These are phyloP conservation scores for Meliscaeva auricollis DNA, from an alignment of 2,888 invertebrate genomes.

Conservation along the genomic window DNA sequence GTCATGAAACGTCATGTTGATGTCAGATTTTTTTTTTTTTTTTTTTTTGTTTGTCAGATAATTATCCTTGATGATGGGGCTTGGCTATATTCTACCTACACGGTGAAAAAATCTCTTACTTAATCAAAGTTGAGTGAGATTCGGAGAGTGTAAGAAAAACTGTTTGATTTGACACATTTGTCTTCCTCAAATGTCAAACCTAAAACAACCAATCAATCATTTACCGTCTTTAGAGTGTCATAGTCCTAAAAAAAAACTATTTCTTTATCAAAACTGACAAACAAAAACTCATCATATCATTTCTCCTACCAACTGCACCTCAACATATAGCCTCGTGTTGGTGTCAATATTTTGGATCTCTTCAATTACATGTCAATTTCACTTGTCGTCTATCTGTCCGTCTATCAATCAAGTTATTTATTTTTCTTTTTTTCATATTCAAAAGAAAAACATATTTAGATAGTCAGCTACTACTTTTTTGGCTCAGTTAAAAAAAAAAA, in stretches of 20 bases:
- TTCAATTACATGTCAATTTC: constrained; percentile 74
- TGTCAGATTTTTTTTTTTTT: constrained; percentile 33
- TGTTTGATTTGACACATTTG: not conserved
- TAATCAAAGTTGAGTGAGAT: not conserved
- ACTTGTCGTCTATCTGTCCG: constrained; percentile 70
- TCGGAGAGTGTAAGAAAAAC: too few species aligned
- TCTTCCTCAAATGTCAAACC: not conserved
- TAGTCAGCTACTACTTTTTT: constrained; percentile 36
- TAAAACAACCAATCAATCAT: constrained; percentile 61
- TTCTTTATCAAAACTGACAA: constrained; percentile 51
- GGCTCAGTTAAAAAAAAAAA: too few species aligned
- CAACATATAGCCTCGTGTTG: constrained; percentile 44
- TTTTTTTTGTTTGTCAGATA: not conserved
- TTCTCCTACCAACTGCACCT: not conserved
- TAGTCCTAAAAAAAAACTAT: constrained; percentile 54
- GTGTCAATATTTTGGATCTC: constrained; percentile 56
- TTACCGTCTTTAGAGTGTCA: constrained; percentile 47
- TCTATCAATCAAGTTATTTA: constrained; percentile 62
- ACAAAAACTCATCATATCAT: constrained; percentile 59
- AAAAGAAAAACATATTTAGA: constrained; percentile 42
- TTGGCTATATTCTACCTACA: too few species aligned
- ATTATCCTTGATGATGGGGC: not conserved
- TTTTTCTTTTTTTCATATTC: not conserved
- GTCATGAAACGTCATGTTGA: constrained; percentile 48
- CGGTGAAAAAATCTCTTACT: not conserved